These are phyloP conservation scores for Aspidoscelis tigris DNA, from an alignment of 2,113 vertebrate species.

Conservation along the genomic window DNA sequence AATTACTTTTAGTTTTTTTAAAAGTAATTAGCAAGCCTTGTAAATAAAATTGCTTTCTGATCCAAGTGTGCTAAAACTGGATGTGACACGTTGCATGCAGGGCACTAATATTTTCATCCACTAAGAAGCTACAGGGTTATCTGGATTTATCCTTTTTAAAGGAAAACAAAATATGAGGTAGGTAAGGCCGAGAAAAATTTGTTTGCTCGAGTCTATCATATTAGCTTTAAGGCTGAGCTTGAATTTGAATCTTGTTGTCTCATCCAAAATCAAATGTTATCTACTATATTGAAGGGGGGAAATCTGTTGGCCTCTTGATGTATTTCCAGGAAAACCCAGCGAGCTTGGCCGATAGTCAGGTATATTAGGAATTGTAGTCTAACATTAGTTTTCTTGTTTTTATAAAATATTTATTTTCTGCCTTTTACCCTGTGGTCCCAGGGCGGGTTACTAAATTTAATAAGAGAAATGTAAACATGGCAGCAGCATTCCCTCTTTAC, in stretches of 20 bases:
- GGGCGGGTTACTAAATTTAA: too few relatives aligned
- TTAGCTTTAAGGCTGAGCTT: neutral
- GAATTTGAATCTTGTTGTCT: neutral
- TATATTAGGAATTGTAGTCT: neutral
- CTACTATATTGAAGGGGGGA: neutral
- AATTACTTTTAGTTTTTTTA: slow-evolving; percentile 6
- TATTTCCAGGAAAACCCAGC: neutral
- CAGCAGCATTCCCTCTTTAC: too few relatives aligned
- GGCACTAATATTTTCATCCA: neutral
- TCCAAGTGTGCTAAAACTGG: slow-evolving; percentile 4
- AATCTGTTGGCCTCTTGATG: neutral
- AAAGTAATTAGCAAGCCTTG: neutral
- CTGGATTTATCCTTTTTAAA: neutral
- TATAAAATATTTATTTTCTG: too few relatives aligned
- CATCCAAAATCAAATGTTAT: neutral
- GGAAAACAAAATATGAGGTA: neutral
- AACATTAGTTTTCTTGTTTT: neutral
- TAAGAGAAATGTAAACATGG: too few relatives aligned
- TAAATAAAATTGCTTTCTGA: neutral
- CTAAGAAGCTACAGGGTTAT: neutral
- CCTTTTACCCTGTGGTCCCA: too few relatives aligned
- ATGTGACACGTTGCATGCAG: neutral
- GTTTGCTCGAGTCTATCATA: neutral
- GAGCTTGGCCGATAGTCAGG: neutral
- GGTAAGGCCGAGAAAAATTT: too few relatives aligned